Evolutionary conservation across 2,888 invertebrate species (phyloP), one percentile per base, ranked within the genome.

Genomic region (Bellardia pandia): DNA sequence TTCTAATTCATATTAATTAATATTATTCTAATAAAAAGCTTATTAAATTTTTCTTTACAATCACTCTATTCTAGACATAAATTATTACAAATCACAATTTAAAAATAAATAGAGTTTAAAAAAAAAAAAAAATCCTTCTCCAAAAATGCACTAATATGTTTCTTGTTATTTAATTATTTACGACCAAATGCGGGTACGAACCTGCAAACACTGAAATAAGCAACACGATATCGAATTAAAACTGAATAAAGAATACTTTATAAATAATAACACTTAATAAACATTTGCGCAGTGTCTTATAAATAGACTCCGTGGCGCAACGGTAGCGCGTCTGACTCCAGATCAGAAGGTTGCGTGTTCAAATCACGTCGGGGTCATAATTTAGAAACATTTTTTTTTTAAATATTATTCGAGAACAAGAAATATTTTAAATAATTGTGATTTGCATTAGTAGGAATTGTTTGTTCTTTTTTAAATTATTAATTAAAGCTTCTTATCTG

Each of bases 271-370:
- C 51, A 14, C 6, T 51, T 51, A 14, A 51, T 51, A n/a, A 51
- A 51, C 51, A 51, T 56, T 56, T 56, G 16, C 2, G 23, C 23
- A 56, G 4, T 6, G n/a, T 0, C n/a, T 14, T 51, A n/a, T 51
- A 6, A n/a, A 51, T 11, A 71, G 90, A 90, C 91, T 91, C 90
- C 90, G 91, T 91, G 90, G 91, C 91, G 91, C 90, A 91, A 91
- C 89, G 91, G 91, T 90, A 91, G 91, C 91, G 91, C 91, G 90
- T 90, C 91, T 91, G 91, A 90, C 90, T 83, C 82, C 89, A 90
- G 89, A 90, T 91, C 91, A 91, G 91, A 90, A 91, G 91, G 90
- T 90, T 91, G 90, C 91, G 90, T 90, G 91, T 91, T 91, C 91
- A 90, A 91, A 91, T 90, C 90, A 91, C 91, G 90, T 90, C 90